These are phyloP conservation scores for Seriola aureovittata DNA, from an alignment of 2,113 vertebrate species.

Conservation along the genomic window DNA sequence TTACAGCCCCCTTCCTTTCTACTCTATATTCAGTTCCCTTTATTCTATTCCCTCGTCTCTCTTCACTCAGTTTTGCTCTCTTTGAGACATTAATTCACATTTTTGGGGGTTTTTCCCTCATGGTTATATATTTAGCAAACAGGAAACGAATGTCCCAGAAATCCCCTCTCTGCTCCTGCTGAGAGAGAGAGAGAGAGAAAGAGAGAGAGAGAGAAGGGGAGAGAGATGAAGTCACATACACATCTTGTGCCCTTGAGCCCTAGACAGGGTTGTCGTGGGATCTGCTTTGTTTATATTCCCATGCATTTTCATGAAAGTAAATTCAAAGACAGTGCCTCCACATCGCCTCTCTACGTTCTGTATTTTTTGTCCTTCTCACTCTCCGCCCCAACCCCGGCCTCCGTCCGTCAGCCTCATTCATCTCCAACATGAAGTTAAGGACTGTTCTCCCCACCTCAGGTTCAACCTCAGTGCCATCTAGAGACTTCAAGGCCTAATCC, in stretches of 20 bases:
- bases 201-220: neutral
- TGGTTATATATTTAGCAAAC: conserved; percentile 68
- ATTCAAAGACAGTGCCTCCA: conserved; percentile 18
- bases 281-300: conserved; percentile 66
- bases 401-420: conserved; percentile 30
- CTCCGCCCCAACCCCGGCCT: neutral
- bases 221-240: conserved; percentile 17
- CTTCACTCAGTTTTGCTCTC: neutral
- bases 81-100: conserved; percentile 27
- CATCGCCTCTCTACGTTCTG: neutral
- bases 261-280: conserved; percentile 30
- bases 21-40: neutral
- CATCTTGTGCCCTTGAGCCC: conserved; percentile 56
- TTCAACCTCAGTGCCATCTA: conserved; percentile 15
- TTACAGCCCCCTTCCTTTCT: neutral
- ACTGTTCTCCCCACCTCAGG: conserved; percentile 29
- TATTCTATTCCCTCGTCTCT: conserved; percentile 9
- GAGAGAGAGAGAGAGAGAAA: conserved; percentile 1
- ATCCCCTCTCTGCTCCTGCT: conserved; percentile 42
- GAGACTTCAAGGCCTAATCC: conserved; percentile 43
- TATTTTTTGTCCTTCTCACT: conserved; percentile 4
- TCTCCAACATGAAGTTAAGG: conserved; percentile 26
- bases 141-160: conserved; percentile 71
- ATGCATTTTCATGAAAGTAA: conserved; percentile 20
- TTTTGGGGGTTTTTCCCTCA: conserved; percentile 56